A percentile compares a stretch with the other conserved stretches of the same genome.
Conservation (phyloP, 2,113 vertebrate genomes). For the Chionis minor region DNA sequence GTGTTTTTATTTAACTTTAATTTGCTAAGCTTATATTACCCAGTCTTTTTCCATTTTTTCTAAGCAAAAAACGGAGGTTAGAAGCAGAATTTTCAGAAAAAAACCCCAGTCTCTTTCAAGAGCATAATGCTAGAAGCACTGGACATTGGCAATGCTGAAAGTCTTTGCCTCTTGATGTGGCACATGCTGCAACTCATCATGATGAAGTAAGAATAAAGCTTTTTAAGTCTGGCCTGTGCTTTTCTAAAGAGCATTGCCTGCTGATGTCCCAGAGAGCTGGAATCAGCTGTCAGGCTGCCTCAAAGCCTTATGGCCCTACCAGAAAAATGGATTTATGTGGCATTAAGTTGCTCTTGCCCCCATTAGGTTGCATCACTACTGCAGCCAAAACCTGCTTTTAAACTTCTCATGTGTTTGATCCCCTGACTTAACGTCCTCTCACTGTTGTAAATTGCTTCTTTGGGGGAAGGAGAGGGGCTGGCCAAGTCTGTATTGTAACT, state of each 20-base stretch:
- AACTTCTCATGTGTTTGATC: constrained; percentile 36
- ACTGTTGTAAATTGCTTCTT: constrained; percentile 21
- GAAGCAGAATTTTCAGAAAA: neutral
- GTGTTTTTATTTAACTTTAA: neutral
- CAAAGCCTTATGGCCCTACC: neutral
- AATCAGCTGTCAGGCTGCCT: constrained; percentile 29
- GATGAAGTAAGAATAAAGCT: neutral
- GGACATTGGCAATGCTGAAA: neutral
- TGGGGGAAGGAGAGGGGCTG: neutral
- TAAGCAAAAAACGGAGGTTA: neutral
- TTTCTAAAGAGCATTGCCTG: neutral
- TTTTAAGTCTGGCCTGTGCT: neutral
- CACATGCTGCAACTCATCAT: neutral
- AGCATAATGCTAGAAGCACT: neutral
- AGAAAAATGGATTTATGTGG: constrained; percentile 47
- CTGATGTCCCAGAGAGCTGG: neutral
- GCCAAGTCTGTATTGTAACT: neutral
- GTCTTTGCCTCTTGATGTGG: neutral
- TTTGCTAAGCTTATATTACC: neutral
- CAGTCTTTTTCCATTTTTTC: neutral
- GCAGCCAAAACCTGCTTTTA: constrained; percentile 42
- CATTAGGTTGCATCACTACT: constrained; percentile 37
- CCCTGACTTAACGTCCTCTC: constrained; percentile 14
- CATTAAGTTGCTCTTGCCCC: constrained; percentile 38
- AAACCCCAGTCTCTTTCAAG: fast-evolving